These are phyloP conservation scores for Tyria jacobaeae DNA, from an alignment of 2,888 invertebrate species.

Conservation along the genomic window DNA sequence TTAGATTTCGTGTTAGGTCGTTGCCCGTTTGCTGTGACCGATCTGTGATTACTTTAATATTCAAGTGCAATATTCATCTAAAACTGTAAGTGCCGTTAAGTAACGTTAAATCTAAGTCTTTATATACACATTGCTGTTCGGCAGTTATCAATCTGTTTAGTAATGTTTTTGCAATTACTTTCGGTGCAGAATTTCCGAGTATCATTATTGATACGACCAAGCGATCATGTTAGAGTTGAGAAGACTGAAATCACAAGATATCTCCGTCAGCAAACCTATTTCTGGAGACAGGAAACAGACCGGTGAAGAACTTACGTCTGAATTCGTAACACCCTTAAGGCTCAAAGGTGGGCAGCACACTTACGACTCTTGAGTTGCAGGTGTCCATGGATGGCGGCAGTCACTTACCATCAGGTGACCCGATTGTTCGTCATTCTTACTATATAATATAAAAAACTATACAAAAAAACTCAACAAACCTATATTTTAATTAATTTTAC, in stretches of 20 bases:
- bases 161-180: not conserved
- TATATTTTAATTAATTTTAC: not conserved
- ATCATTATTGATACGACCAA: not conserved
- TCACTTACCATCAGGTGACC: too few relatives aligned
- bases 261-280: too few relatives aligned
- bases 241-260: not conserved
- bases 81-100: constrained; percentile 48
- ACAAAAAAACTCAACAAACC: too few relatives aligned
- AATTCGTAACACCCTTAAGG: too few relatives aligned
- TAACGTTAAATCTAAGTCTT: constrained; percentile 27
- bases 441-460: too few relatives aligned
- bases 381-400: too few relatives aligned
- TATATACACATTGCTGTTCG: constrained; percentile 21
- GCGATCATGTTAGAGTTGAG: not conserved
- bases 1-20: constrained; percentile 76
- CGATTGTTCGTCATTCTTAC: too few relatives aligned
- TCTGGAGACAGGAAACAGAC: too few relatives aligned
- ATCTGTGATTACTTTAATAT: constrained; percentile 66
- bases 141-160: not conserved
- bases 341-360: too few relatives aligned
- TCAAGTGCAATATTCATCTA: constrained; percentile 58
- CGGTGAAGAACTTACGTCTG: too few relatives aligned
- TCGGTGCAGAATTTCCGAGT: not conserved
- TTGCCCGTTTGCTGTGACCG: constrained; percentile 74
- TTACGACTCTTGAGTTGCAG: too few relatives aligned